Evolutionary conservation across 2,797 vertebrate species (phyloP), one percentile per base, ranked within the genome.

Genomic region (Pelobates cultripes): DNA sequence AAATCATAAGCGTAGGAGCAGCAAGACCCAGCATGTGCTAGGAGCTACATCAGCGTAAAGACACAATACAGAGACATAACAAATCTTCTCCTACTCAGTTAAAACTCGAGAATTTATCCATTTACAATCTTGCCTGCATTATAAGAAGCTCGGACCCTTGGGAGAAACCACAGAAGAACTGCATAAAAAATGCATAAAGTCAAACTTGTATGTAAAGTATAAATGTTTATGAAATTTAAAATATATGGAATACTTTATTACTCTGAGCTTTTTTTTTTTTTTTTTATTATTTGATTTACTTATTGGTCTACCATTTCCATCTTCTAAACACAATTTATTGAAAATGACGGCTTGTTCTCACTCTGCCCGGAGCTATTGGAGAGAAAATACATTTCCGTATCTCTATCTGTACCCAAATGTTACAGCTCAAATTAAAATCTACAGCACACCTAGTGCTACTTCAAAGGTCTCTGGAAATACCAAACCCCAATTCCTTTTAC

Each of bases 401-500:
- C 47, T 73, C 42, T 75, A 28, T 74, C 51, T 68, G 42, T 2
- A 75, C 67, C 40, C 42, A 44, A 57, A 74, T 77, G 43, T 53
- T 70, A 77, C 13, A 43, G 40, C 66, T 69, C 15, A 70, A 70
- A 17, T 57, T 28, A 42, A 60, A 60, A 70, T 44, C 10, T 17
- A 8, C 42, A 17, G 40, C 51, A 13, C 6, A 43, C 41, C 14
- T 40, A 45, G 17, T 73, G 4, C 28, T 28, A 28, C 28, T 28
- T 28, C 5, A 70, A 6, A 60, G 41, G 8, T 3, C 53, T 70
- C 42, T 3, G 47, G 47, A 51, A 72, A 28, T 44, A 72, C n/a
- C 70, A 28, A 72, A 72, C 51, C 44, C 70, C 10, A 51, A 51
- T 72, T 72, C 70, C 47, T 51, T 51, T 53, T 53, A 72, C 70